phyloP scores from a whole-genome alignment of 2,888 invertebrate species.

The Xanthia togata region DNA sequence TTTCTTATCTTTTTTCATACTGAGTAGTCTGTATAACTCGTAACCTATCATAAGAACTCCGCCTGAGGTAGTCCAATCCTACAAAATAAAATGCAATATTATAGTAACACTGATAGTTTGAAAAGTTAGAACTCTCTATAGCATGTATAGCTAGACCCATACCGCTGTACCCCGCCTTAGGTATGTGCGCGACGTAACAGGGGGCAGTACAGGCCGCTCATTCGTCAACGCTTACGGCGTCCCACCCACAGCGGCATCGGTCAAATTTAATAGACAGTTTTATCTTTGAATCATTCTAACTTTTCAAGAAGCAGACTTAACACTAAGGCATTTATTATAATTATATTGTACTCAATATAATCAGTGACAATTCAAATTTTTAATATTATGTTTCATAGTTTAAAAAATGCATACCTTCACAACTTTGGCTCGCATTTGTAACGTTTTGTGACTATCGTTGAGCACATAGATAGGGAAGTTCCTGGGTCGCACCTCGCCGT shows the following conservation, averaged over 20 bases:
- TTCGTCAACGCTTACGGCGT: too few species aligned
- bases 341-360: not conserved
- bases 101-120: not conserved
- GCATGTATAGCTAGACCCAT: too few species aligned
- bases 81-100: conserved; percentile 62
- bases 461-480: conserved; percentile 97
- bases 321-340: not conserved
- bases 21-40: conserved; percentile 97
- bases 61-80: conserved; percentile 96
- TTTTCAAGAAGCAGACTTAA: conserved; percentile 1
- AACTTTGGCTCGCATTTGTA: conserved; percentile 96
- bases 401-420: conserved; percentile 86
- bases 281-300: not conserved
- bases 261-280: not conserved
- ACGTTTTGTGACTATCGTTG: conserved; percentile 98
- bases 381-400: not conserved
- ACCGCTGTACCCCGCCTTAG: too few species aligned
- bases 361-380: not conserved
- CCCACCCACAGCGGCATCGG: too few species aligned
- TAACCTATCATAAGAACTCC: conserved; percentile 99
- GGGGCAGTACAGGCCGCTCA: too few species aligned
- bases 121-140: not conserved
- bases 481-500: conserved; percentile 94
- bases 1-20: conserved; percentile 93
- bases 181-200: too few species aligned